These are phyloP conservation scores for Micromys minutus DNA, from an alignment of 2,113 vertebrate genomes.

Conservation along the genomic window DNA sequence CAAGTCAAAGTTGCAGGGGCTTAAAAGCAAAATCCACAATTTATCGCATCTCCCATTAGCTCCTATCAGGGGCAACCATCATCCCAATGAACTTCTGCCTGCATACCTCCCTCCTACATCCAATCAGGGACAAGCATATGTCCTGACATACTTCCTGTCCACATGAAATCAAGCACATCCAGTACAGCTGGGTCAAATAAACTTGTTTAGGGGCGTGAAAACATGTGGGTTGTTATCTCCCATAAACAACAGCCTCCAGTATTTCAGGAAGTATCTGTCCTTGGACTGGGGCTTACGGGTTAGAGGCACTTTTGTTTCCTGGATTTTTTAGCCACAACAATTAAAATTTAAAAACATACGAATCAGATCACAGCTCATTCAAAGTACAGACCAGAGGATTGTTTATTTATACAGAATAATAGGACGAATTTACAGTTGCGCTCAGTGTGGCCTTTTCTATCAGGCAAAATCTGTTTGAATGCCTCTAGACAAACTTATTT, in stretches of 20 bases:
- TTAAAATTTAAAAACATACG: background rate
- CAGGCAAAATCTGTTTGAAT: background rate
- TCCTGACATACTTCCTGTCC: too few relatives aligned
- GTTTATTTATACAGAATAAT: background rate
- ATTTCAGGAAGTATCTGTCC: background rate
- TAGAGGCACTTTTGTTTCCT: background rate
- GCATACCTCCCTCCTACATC: too few relatives aligned
- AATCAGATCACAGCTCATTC: background rate
- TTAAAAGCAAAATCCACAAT: too few relatives aligned
- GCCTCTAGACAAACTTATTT: background rate
- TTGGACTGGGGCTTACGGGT: background rate
- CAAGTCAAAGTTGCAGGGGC: background rate
- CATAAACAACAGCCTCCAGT: background rate
- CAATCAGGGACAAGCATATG: too few relatives aligned
- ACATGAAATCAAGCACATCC: background rate
- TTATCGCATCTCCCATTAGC: background rate
- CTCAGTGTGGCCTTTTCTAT: background rate
- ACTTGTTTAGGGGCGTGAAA: background rate
- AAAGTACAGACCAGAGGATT: background rate
- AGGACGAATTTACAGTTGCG: background rate
- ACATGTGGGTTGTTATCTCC: background rate
- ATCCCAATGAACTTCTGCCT: background rate
- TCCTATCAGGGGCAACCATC: background rate
- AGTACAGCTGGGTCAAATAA: background rate
- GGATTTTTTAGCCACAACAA: background rate